phyloP scores from a whole-genome alignment of 2,888 invertebrate genomes.

The Acrobasis consociella region DNA sequence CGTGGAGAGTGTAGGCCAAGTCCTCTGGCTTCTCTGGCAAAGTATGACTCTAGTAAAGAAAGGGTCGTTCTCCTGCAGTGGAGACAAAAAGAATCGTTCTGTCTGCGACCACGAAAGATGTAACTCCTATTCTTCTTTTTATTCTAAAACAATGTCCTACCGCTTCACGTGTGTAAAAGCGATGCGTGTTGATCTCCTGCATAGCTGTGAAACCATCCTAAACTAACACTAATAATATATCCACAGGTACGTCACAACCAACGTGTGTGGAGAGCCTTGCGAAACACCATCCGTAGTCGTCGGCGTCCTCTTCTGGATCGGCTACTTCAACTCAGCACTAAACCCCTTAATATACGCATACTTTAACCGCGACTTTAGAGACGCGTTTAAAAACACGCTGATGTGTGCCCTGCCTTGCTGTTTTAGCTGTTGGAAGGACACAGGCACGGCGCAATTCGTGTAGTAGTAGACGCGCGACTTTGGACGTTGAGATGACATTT shows the following conservation, averaged over 20 bases:
- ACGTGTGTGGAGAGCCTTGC: constrained; percentile 91
- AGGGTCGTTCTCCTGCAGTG: too few relatives aligned
- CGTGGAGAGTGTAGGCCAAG: too few relatives aligned
- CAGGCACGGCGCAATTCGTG: constrained; percentile 83
- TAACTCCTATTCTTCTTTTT: too few relatives aligned
- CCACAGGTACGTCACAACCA: constrained; percentile 91
- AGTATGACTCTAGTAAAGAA: too few relatives aligned
- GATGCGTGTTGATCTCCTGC: too few relatives aligned
- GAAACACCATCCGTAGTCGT: constrained; percentile 93
- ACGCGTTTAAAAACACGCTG: constrained; percentile 96
- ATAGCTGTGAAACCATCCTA: too few relatives aligned
- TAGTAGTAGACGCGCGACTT: constrained; percentile 51
- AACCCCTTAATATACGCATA: constrained; percentile 98
- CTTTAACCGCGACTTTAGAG: constrained; percentile 97
- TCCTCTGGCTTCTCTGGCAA: too few relatives aligned
- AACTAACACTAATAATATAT: constrained; percentile 12
- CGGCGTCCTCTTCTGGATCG: constrained; percentile 97
- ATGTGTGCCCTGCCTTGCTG: constrained; percentile 93
- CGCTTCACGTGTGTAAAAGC: too few relatives aligned
- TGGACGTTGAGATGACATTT: constrained; percentile 1
- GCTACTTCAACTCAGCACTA: constrained; percentile 97
- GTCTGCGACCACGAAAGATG: too few relatives aligned
- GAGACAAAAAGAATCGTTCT: too few relatives aligned
- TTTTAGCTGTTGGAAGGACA: constrained; percentile 88
- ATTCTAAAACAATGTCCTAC: too few relatives aligned